phyloP scores from a whole-genome alignment of 1,140 invertebrate genomes.

The Tetramorium simillimum region DNA sequence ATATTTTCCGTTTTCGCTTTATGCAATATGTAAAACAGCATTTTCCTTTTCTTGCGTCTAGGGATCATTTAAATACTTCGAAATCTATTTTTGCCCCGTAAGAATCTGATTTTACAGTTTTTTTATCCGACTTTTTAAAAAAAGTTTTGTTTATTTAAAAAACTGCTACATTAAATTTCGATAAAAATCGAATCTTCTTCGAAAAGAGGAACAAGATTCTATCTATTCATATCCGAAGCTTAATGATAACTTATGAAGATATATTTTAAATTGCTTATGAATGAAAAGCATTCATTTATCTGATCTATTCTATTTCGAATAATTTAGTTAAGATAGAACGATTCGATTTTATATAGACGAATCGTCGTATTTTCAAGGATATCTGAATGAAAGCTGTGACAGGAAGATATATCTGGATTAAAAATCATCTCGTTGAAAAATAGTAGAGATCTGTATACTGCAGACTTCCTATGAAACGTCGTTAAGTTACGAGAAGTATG shows the following conservation, averaged over 20 bases:
- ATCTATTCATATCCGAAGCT: neutral
- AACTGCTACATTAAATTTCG: neutral
- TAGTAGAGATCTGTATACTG: neutral
- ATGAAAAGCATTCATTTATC: neutral
- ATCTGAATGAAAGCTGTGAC: neutral
- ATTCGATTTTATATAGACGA: slow-evolving; percentile 10
- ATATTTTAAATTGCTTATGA: slow-evolving; percentile 3
- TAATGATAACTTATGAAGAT: neutral
- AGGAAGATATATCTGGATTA: neutral
- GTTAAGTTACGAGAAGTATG: slow-evolving; percentile 3
- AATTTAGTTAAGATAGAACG: neutral
- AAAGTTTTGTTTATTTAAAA: neutral
- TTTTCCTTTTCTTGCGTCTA: neutral
- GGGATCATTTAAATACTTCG: neutral
- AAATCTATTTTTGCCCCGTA: neutral
- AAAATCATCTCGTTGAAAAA: neutral
- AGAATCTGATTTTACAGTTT: neutral
- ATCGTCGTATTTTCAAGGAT: neutral
- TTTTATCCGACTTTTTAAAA: neutral
- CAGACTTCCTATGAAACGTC: neutral
- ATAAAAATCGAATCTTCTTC: neutral
- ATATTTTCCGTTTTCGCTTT: neutral
- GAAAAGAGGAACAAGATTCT: neutral
- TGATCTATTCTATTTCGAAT: neutral
- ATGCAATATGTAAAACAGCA: slow-evolving; percentile 20